These are phyloP conservation scores for Troilus luridus DNA, from an alignment of 2,888 invertebrate species.

Conservation along the genomic window DNA sequence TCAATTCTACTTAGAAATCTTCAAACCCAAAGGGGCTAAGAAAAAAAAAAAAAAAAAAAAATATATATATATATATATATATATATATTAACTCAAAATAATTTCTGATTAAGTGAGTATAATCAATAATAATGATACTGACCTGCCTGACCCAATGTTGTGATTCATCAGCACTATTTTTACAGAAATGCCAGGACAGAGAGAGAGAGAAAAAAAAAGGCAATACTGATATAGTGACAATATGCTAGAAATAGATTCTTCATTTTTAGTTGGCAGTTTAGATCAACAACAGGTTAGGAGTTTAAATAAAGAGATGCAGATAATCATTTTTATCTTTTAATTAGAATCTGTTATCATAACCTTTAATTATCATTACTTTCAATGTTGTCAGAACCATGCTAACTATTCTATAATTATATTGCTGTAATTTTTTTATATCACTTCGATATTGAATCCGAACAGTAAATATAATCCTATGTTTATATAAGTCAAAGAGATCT, in stretches of 20 bases:
- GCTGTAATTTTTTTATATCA: background rate
- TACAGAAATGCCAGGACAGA: too few relatives aligned
- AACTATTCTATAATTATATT: background rate
- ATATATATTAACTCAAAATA: too few relatives aligned
- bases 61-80: too few relatives aligned
- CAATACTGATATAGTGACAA: background rate
- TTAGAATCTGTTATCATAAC: background rate
- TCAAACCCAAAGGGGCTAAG: too few relatives aligned
- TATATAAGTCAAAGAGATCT: background rate
- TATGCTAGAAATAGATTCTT: background rate
- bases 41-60: too few relatives aligned
- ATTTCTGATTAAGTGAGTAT: too few relatives aligned
- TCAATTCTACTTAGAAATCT: too few relatives aligned
- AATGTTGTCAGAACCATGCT: background rate
- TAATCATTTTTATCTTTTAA: background rate
- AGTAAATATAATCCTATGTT: background rate
- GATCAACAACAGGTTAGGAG: background rate
- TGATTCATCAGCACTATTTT: too few relatives aligned
- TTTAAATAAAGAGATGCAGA: background rate
- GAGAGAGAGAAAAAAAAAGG: background rate
- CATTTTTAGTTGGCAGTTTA: background rate
- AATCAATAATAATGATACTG: too few relatives aligned
- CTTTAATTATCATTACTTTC: background rate
- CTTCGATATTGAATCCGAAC: background rate
- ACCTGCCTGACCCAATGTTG: too few relatives aligned